phyloP scores from a whole-genome alignment of 2,113 vertebrate genomes.

The Calidris pygmaea region DNA sequence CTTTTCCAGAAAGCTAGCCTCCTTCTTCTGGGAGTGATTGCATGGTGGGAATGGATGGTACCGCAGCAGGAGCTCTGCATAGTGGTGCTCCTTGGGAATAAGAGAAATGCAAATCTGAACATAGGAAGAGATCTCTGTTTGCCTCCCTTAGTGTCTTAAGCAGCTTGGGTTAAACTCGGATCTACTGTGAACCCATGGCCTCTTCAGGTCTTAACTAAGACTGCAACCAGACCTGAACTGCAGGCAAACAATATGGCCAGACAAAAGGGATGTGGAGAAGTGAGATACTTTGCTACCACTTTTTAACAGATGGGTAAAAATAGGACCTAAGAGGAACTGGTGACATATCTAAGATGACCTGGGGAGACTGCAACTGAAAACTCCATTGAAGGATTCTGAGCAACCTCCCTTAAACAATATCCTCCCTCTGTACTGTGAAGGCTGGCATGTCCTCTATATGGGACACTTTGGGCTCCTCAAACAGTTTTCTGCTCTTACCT shows the following conservation, averaged over 20 bases:
- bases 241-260: not conserved
- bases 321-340: not conserved
- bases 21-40: not conserved
- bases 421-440: not conserved
- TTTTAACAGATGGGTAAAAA: not conserved
- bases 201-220: not conserved
- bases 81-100: not conserved
- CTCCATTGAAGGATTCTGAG: not conserved
- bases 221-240: not conserved
- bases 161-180: not conserved
- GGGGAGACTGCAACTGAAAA: rapidly evolving
- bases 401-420: not conserved
- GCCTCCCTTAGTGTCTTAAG: not conserved
- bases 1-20: not conserved
- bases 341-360: not conserved
- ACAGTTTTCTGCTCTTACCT: not conserved
- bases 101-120: not conserved
- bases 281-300: not conserved
- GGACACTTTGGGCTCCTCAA: not conserved
- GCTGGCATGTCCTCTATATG: not conserved
- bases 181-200: not conserved
- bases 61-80: not conserved
- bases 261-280: not conserved
- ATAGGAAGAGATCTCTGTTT: not conserved
- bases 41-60: not conserved